phyloP scores from a whole-genome alignment of 2,113 vertebrate genomes.

The rat (Rattus norvegicus) region GRCr8 NC_086020.1:173250001-173250500 shows the following conservation, averaged over 20 bases:
- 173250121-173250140: slow-evolving; percentile 1
- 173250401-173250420: neutral
- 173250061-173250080: neutral
- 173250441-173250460: neutral
- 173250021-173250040: neutral
- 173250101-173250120: neutral
- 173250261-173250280: slow-evolving; percentile 20
- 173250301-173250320: neutral
- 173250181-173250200: neutral
- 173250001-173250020: neutral
- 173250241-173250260: slow-evolving; percentile 44
- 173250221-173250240: neutral
- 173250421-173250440: neutral
- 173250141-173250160: slow-evolving; percentile 34
- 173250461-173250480: neutral
- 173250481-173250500: neutral
- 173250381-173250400: neutral
- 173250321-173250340: neutral
- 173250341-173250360: neutral
- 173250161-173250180: neutral
- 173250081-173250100: neutral
- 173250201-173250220: slow-evolving; percentile 49
- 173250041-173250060: no score
- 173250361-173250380: neutral
- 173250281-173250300: slow-evolving; percentile 39